Conservation (phyloP, 2,797 vertebrate species). For the Diplodus sargus region DNA sequence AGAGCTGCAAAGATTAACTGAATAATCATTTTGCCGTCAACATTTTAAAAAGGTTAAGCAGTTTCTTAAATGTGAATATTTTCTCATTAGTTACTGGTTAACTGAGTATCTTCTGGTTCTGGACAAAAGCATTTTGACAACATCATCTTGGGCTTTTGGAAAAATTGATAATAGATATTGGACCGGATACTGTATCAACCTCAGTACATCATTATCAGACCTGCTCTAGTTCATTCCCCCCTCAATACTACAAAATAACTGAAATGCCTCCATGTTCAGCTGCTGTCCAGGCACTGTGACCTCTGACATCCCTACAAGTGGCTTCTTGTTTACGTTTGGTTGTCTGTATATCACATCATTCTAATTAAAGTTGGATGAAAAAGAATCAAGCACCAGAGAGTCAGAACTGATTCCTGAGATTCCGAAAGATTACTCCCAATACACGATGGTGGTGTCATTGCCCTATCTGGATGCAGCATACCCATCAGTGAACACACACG, state of each 20-base stretch:
- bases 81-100: too few relatives aligned
- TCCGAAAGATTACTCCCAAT: background rate
- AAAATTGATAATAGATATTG: too few relatives aligned
- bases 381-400: background rate
- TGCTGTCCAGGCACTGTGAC: too few relatives aligned
- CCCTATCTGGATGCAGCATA: constrained; percentile 3
- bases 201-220: background rate
- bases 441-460: background rate
- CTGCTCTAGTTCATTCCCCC: background rate
- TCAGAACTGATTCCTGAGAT: background rate
- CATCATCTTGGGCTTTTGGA: too few relatives aligned
- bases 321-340: background rate
- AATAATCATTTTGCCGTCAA: too few relatives aligned
- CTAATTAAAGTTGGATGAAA: background rate
- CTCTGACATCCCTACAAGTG: too few relatives aligned
- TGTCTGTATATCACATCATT: background rate
- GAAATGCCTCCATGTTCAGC: background rate
- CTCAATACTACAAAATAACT: background rate
- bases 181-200: too few relatives aligned
- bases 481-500: constrained; percentile 18
- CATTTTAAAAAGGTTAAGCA: too few relatives aligned
- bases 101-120: too few relatives aligned
- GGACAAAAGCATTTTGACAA: too few relatives aligned
- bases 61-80: too few relatives aligned
- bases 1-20: too few relatives aligned